Evolutionary conservation across 1,140 invertebrate species (phyloP).

Genomic region (Zaprionus lachaisei): DNA sequence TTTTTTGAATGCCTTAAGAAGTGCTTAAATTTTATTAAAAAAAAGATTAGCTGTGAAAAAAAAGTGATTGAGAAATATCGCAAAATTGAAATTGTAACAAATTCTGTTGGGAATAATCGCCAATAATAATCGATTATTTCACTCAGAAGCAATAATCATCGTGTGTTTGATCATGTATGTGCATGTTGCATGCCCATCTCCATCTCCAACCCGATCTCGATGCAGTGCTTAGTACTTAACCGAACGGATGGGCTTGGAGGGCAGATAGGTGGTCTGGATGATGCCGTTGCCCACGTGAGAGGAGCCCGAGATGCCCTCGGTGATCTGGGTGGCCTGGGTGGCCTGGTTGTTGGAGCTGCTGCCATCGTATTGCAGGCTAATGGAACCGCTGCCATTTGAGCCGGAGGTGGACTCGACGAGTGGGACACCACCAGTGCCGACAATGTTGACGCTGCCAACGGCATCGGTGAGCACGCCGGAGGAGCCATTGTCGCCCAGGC

Average conservation of each 20-base stretch:
- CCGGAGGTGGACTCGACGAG: conserved; percentile 14
- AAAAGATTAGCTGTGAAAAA: conserved; percentile 46
- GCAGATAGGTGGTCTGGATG: conserved; percentile 80
- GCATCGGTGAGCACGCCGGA: conserved; percentile 57
- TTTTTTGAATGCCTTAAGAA: conserved; percentile 75
- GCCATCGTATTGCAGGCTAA: conserved; percentile 32
- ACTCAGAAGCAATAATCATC: conserved; percentile 34
- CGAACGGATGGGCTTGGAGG: conserved; percentile 60
- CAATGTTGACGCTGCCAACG: conserved; percentile 56
- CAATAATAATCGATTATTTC: conserved; percentile 16
- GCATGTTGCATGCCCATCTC: not conserved
- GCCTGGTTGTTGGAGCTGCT: conserved; percentile 25
- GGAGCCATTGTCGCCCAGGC: conserved; percentile 68
- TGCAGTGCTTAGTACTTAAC: conserved; percentile 47
- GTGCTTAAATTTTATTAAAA: conserved; percentile 74
- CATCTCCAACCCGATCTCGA: not conserved
- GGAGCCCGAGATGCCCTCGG: conserved; percentile 23
- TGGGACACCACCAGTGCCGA: conserved; percentile 69
- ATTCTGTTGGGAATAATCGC: conserved; percentile 48
- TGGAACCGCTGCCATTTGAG: not conserved
- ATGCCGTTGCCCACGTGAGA: conserved; percentile 57
- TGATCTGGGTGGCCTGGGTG: conserved; percentile 8
- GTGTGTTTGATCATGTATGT: conserved; percentile 19
- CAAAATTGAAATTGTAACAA: conserved; percentile 27
- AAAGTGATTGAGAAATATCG: conserved; percentile 34